Conservation (phyloP, 1,140 invertebrate genomes). For the Mamestra configurata region DNA sequence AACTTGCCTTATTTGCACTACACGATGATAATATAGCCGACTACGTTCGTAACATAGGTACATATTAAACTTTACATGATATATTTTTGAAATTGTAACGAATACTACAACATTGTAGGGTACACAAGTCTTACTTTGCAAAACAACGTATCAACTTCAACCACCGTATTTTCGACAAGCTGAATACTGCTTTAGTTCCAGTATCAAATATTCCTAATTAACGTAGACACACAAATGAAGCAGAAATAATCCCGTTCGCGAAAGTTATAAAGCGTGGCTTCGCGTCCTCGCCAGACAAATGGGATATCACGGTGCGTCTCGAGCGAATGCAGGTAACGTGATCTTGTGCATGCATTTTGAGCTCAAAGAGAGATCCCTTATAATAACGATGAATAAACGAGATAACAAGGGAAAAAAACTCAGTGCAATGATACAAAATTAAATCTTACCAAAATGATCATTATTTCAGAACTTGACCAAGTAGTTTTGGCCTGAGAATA, state of each 20-base stretch:
- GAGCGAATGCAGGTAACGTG: constrained; percentile 66
- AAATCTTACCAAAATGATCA: too few species aligned
- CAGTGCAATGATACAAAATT: too few species aligned
- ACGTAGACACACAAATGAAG: constrained; percentile 28
- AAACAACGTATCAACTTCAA: not conserved
- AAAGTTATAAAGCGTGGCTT: constrained; percentile 47
- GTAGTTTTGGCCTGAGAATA: not conserved
- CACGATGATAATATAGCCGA: too few species aligned
- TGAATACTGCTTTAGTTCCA: not conserved
- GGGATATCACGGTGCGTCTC: constrained; percentile 68
- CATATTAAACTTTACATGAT: too few species aligned
- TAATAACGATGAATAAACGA: not conserved
- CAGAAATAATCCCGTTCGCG: constrained; percentile 22
- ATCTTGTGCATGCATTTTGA: constrained; percentile 40
- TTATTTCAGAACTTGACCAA: too few species aligned
- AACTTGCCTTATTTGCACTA: too few species aligned
- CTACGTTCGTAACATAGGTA: too few species aligned
- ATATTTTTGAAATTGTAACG: too few species aligned
- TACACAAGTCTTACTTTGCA: not conserved
- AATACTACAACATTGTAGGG: not conserved
- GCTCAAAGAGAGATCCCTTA: not conserved
- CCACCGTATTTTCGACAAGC: not conserved
- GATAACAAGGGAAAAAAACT: not conserved
- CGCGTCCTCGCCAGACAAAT: constrained; percentile 70
- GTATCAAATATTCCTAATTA: constrained; percentile 37